phyloP scores from a whole-genome alignment of 2,888 invertebrate genomes.

The Caradrina kadenii region DNA sequence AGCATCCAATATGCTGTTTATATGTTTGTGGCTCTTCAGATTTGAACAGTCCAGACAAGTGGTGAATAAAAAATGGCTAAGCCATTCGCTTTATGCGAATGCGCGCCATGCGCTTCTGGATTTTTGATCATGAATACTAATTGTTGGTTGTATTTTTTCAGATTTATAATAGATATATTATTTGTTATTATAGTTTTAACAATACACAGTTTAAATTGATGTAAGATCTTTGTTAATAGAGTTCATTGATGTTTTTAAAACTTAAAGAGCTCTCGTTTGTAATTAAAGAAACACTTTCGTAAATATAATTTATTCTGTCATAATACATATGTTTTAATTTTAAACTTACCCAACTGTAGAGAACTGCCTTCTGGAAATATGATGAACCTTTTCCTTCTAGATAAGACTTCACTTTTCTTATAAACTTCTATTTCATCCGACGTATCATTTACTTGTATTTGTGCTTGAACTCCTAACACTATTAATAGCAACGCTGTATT shows the following conservation, averaged over 20 bases:
- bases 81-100: too few species aligned
- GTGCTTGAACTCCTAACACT: slow-evolving; percentile 35
- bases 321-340: neutral
- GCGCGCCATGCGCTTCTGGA: neutral
- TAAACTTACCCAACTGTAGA: slow-evolving; percentile 89
- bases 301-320: neutral
- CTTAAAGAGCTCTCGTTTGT: neutral
- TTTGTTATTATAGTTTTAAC: neutral
- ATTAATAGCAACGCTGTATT: slow-evolving; percentile 34
- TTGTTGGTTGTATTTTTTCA: neutral
- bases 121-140: neutral
- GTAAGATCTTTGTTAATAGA: too few species aligned
- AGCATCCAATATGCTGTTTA: slow-evolving; percentile 52
- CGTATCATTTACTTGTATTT: slow-evolving; percentile 56
- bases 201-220: neutral
- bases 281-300: neutral
- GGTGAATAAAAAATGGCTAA: slow-evolving; percentile 34
- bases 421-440: slow-evolving; percentile 32
- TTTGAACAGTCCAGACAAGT: slow-evolving; percentile 23
- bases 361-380: slow-evolving; percentile 92
- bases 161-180: too few species aligned
- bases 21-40: slow-evolving; percentile 43
- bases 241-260: too few species aligned
- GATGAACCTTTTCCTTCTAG: slow-evolving; percentile 90
- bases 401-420: slow-evolving; percentile 77